These are phyloP conservation scores for Oscarella lobularis DNA, from an alignment of 37 sponge, comb jelly and placozoan species.

Conservation along the genomic window DNA sequence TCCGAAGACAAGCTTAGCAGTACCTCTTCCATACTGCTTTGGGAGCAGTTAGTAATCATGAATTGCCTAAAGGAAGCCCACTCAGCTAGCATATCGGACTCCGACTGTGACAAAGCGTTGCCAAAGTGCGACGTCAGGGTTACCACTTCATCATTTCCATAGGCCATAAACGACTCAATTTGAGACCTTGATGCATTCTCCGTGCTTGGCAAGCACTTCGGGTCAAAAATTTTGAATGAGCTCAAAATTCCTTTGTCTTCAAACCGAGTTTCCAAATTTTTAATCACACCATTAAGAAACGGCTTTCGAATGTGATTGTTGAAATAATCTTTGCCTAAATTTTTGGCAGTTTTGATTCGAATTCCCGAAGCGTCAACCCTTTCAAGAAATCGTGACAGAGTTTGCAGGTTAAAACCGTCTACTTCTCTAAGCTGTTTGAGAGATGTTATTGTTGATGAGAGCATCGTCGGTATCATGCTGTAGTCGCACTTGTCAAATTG, in stretches of 20 bases:
- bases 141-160: background rate
- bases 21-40: background rate
- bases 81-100: background rate
- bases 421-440: background rate
- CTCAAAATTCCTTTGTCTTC: background rate
- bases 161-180: background rate
- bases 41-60: background rate
- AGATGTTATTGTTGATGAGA: background rate
- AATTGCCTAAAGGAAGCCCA: background rate
- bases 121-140: background rate
- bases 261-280: background rate
- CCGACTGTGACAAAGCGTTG: background rate
- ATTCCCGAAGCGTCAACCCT: background rate
- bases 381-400: background rate
- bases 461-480: background rate
- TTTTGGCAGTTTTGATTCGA: background rate
- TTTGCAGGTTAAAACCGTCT: background rate
- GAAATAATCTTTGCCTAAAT: background rate
- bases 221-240: background rate
- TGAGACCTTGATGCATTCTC: background rate
- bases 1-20: background rate
- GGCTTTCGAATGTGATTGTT: background rate
- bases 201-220: background rate
- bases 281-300: background rate
- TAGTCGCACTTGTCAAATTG: background rate